phyloP scores from a whole-genome alignment of 2,888 invertebrate genomes.

The Cheiracanthium punctorium region DNA sequence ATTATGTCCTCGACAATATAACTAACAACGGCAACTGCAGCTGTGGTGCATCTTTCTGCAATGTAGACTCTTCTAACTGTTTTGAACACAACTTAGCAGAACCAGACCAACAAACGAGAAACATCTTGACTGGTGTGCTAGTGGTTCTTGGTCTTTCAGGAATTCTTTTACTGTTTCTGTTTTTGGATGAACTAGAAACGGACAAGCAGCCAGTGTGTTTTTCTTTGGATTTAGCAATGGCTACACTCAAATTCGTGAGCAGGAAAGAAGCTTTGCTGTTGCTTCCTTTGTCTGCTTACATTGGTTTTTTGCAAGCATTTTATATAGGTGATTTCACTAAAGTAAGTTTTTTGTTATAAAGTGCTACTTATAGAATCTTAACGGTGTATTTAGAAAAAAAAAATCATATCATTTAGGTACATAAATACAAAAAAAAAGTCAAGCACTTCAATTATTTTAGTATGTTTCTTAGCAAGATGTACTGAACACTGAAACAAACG shows the following conservation, averaged over 20 bases:
- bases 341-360: too few relatives aligned
- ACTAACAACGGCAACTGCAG: background rate
- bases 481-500: too few relatives aligned
- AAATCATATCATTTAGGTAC: too few relatives aligned
- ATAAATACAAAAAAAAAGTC: too few relatives aligned
- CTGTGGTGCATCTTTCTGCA: conserved; percentile 55
- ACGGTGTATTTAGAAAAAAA: too few relatives aligned
- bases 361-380: too few relatives aligned
- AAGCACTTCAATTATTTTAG: too few relatives aligned
- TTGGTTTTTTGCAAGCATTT: conserved; percentile 98
- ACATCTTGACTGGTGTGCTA: conserved; percentile 92
- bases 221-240: conserved; percentile 81
- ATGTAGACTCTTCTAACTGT: conserved; percentile 18
- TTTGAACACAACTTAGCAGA: conserved; percentile 81
- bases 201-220: conserved; percentile 1
- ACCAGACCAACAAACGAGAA: conserved; percentile 90
- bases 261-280: conserved; percentile 93
- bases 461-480: too few relatives aligned
- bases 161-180: conserved; percentile 88
- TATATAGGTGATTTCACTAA: conserved; percentile 84
- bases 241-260: conserved; percentile 92
- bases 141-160: conserved; percentile 90
- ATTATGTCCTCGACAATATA: background rate
- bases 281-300: conserved; percentile 96
- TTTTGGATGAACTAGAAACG: conserved; percentile 90